These are phyloP conservation scores for Melanostoma mellinum DNA, from an alignment of 2,888 invertebrate species.

Conservation along the genomic window DNA sequence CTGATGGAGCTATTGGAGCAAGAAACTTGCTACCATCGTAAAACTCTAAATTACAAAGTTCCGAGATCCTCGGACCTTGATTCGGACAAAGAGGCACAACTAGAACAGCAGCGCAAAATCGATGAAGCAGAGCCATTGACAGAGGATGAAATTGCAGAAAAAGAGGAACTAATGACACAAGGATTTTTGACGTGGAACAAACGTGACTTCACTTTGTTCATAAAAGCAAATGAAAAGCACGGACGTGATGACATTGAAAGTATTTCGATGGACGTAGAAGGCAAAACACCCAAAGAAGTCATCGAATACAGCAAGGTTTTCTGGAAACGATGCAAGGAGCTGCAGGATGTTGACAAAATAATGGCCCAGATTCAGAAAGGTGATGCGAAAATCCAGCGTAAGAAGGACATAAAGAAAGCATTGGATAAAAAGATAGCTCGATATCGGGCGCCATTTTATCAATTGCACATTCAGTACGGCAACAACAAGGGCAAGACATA, in stretches of 20 bases:
- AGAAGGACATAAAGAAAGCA: conserved; percentile 88
- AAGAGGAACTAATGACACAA: conserved; percentile 95
- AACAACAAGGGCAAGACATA: conserved; percentile 97
- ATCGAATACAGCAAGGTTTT: conserved; percentile 99
- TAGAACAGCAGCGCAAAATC: conserved; percentile 98
- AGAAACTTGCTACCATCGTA: conserved; percentile 98
- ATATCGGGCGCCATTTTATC: conserved; percentile 99
- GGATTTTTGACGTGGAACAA: conserved; percentile 99
- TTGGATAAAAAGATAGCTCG: conserved; percentile 88
- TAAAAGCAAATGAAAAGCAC: conserved; percentile 99
- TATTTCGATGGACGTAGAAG: conserved; percentile 98
- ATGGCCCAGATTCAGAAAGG: conserved; percentile 99
- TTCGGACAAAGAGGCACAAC: conserved; percentile 89
- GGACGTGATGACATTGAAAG: conserved; percentile 98
- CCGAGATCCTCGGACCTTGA: conserved; percentile 97
- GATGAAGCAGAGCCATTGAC: conserved; percentile 95
- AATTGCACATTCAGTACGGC: conserved; percentile 98
- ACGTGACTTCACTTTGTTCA: conserved; percentile 99
- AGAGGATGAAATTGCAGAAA: conserved; percentile 95
- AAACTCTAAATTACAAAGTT: conserved; percentile 96
- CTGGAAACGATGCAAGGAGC: conserved; percentile 98
- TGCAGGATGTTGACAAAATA: conserved; percentile 98
- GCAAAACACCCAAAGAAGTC: conserved; percentile 97
- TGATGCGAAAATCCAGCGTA: conserved; percentile 96
- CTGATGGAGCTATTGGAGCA: conserved; percentile 98